A percentile compares a stretch with the other conserved stretches of the same genome.
phyloP scores from a whole-genome alignment of 2,113 vertebrate genomes.

The Serinus canaria region DNA sequence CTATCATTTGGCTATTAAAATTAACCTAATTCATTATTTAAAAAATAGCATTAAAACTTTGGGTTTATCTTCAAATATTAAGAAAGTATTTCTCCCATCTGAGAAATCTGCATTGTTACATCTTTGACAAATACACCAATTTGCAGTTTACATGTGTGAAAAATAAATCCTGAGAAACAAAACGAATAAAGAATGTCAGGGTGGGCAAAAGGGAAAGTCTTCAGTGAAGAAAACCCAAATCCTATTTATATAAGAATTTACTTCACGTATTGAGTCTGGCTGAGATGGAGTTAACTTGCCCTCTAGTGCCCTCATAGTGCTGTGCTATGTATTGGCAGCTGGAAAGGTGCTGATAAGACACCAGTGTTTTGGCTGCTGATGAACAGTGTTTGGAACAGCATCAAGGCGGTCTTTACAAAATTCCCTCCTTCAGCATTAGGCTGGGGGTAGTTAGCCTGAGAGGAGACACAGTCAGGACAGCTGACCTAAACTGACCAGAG shows the following conservation, averaged over 20 bases:
- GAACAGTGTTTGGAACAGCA: neutral
- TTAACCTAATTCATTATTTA: neutral
- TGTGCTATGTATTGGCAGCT: neutral
- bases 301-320: fast-evolving
- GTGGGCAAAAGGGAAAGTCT: neutral
- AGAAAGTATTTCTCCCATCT: neutral
- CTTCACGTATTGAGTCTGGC: neutral
- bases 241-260: neutral
- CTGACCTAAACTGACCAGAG: neutral
- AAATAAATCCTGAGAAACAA: neutral
- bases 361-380: neutral
- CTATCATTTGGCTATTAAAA: neutral
- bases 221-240: neutral
- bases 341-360: neutral
- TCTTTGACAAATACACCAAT: neutral
- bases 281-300: neutral
- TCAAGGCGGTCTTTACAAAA: too few relatives aligned
- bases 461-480: neutral
- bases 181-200: neutral
- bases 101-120: neutral
- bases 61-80: neutral
- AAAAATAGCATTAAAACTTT: neutral
- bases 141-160: neutral
- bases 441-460: neutral
- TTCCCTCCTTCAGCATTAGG: too few relatives aligned